Evolutionary conservation across 1,140 invertebrate genomes (phyloP).

Genomic region (Pygmarrhopalites habei): DNA sequence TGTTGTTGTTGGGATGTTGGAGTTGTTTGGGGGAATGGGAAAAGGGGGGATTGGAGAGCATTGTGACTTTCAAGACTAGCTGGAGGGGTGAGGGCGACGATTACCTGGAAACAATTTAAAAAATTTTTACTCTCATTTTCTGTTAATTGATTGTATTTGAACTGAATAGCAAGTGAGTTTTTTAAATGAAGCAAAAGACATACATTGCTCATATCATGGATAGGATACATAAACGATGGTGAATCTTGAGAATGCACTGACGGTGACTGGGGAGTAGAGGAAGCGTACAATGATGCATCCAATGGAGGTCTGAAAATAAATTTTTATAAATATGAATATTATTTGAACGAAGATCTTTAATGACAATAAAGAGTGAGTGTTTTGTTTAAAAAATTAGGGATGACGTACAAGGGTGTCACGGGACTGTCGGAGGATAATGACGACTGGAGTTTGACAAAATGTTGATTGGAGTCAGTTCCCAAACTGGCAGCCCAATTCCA

Average conservation of each 20-base stretch:
- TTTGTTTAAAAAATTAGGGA: conserved; percentile 19
- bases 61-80: conserved; percentile 65
- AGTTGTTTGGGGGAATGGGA: too few relatives aligned
- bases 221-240: conserved; percentile 60
- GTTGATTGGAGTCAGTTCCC: conserved; percentile 19
- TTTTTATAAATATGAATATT: too few relatives aligned
- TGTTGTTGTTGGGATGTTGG: conserved; percentile 10
- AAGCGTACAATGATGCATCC: conserved; percentile 44
- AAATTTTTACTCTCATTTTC: not conserved
- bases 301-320: conserved; percentile 25
- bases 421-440: conserved; percentile 6
- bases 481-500: conserved; percentile 30
- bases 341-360: too few relatives aligned
- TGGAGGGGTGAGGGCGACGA: too few relatives aligned
- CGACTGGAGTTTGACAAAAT: conserved; percentile 11
- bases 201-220: too few relatives aligned
- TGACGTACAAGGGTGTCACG: conserved; percentile 29
- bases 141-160: conserved; percentile 49
- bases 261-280: conserved; percentile 44
- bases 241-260: conserved; percentile 45
- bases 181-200: too few relatives aligned
- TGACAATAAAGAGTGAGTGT: too few relatives aligned
- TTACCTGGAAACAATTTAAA: too few relatives aligned
- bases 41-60: conserved; percentile 51
- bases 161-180: too few relatives aligned